These are phyloP conservation scores for Gandaritis pyraliata DNA, from an alignment of 2,888 invertebrate species.

Conservation along the genomic window DNA sequence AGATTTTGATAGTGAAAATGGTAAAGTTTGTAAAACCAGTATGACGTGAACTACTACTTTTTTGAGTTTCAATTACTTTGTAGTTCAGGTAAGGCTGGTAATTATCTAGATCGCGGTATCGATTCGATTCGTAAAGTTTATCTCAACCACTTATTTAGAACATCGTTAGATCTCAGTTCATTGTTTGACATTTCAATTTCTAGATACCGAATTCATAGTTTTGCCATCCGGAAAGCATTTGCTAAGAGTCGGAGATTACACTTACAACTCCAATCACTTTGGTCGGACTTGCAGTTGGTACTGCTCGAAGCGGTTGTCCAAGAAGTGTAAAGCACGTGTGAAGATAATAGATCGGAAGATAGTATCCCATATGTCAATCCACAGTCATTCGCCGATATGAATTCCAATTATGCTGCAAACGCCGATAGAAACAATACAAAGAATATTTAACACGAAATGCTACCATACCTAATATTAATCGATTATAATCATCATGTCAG, in stretches of 20 bases:
- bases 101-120: too few relatives aligned
- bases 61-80: too few relatives aligned
- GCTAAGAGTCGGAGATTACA: slow-evolving; percentile 34
- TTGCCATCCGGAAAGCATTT: slow-evolving; percentile 51
- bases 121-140: too few relatives aligned
- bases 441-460: neutral
- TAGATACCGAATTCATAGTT: slow-evolving; percentile 43
- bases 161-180: too few relatives aligned
- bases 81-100: too few relatives aligned
- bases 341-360: slow-evolving; percentile 52
- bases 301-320: slow-evolving; percentile 41
- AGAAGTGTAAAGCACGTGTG: slow-evolving; percentile 57
- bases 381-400: slow-evolving; percentile 42
- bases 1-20: too few relatives aligned
- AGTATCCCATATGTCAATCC: slow-evolving; percentile 39
- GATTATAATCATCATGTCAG: too few relatives aligned
- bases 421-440: neutral
- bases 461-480: neutral
- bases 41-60: too few relatives aligned
- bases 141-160: too few relatives aligned
- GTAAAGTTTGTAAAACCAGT: too few relatives aligned
- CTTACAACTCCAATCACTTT: slow-evolving; percentile 11
- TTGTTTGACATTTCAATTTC: neutral
- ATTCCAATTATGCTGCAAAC: neutral
- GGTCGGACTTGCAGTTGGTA: slow-evolving; percentile 21